These are phyloP conservation scores for Pseudomyrmex sp. DNA, from an alignment of 1,140 invertebrate genomes.

Conservation along the genomic window DNA sequence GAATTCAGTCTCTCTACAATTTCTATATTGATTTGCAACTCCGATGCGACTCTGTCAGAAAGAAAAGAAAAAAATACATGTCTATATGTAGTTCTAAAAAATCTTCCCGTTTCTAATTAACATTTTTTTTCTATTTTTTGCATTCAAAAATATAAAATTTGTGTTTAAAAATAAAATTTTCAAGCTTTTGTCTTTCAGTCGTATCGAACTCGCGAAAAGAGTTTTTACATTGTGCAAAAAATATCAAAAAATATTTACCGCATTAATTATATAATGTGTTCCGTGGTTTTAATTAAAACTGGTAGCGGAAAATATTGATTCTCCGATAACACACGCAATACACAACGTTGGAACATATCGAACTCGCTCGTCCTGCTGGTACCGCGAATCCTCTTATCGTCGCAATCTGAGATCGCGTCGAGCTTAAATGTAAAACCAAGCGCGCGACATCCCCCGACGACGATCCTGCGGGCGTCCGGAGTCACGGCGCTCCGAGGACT, in stretches of 20 bases:
- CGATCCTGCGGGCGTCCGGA: conserved; percentile 53
- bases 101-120: too few relatives aligned
- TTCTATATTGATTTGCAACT: conserved; percentile 56
- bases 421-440: conserved; percentile 52
- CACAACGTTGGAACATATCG: conserved; percentile 33
- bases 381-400: conserved; percentile 68
- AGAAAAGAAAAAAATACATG: conserved; percentile 10
- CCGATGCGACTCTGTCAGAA: not conserved
- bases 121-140: not conserved
- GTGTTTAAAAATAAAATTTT: not conserved
- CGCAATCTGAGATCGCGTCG: conserved; percentile 62
- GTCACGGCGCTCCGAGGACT: conserved; percentile 63
- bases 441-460: conserved; percentile 31
- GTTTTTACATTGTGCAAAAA: not conserved
- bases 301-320: not conserved
- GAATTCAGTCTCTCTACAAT: conserved; percentile 62
- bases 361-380: conserved; percentile 8
- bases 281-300: not conserved
- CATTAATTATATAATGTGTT: not conserved
- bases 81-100: not conserved
- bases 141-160: not conserved
- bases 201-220: too few relatives aligned
- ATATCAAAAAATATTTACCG: not conserved
- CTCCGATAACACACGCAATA: not conserved
- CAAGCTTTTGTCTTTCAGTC: not conserved